Percentiles rank a stretch among this genome's conserved stretches.
These are phyloP conservation scores for Lepidotrigona ventralis DNA, from an alignment of 1,140 invertebrate genomes.

Conservation along the genomic window DNA sequence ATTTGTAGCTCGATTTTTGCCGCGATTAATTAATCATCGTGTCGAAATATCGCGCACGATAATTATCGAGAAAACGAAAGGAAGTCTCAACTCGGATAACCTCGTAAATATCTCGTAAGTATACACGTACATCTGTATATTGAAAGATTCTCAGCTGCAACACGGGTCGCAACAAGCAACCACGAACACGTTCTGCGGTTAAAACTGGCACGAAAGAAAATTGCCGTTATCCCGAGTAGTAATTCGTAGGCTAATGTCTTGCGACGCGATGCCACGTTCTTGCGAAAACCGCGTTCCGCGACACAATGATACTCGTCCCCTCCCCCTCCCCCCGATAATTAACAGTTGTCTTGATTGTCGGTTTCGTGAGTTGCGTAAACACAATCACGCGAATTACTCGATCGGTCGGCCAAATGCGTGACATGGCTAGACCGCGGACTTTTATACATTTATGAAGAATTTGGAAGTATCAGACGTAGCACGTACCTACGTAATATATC, in stretches of 20 bases:
- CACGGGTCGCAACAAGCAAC: slow-evolving; percentile 21
- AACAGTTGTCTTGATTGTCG: neutral
- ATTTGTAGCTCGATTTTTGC: too few relatives aligned
- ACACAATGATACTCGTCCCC: slow-evolving; percentile 17
- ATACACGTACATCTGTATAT: slow-evolving; percentile 12
- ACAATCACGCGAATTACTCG: neutral
- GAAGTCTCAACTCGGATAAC: slow-evolving; percentile 58
- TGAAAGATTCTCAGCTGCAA: slow-evolving; percentile 52
- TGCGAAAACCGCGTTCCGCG: slow-evolving; percentile 8
- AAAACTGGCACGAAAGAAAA: slow-evolving; percentile 50
- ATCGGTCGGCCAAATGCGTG: neutral
- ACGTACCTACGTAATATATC: too few relatives aligned
- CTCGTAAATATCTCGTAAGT: slow-evolving; percentile 1
- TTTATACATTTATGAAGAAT: too few relatives aligned
- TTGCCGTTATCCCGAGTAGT: slow-evolving; percentile 60
- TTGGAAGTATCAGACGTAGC: too few relatives aligned
- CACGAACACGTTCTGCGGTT: slow-evolving; percentile 42
- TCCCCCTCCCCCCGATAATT: neutral
- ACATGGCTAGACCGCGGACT: too few relatives aligned
- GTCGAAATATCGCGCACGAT: too few relatives aligned
- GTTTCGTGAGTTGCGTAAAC: slow-evolving; percentile 4
- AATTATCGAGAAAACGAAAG: too few relatives aligned
- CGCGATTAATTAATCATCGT: too few relatives aligned
- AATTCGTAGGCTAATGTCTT: slow-evolving; percentile 57
- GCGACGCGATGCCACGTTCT: slow-evolving; percentile 37